phyloP scores from a whole-genome alignment of 2,797 vertebrate genomes.

The Picus viridis region DNA sequence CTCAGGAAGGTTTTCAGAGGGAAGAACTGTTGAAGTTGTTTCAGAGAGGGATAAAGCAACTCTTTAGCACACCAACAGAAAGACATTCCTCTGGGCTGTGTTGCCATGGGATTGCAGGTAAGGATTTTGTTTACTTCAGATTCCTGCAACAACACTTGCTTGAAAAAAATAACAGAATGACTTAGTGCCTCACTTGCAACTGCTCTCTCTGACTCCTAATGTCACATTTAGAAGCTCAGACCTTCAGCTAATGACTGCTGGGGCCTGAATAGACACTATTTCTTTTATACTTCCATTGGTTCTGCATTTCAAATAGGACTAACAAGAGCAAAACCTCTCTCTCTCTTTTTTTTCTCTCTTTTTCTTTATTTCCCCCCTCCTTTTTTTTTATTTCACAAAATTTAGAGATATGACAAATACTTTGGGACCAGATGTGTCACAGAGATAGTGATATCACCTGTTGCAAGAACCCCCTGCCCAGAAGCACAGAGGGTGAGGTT shows the following conservation, averaged over 20 bases:
- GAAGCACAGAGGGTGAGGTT: not conserved
- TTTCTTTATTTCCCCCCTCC: no score
- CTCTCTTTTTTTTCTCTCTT: no score
- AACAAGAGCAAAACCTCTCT: not conserved
- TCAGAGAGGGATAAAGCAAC: not conserved
- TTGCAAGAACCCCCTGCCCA: not conserved
- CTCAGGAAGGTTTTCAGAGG: not conserved
- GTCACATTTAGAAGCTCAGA: not conserved
- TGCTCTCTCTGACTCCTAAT: not conserved
- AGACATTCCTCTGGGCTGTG: not conserved
- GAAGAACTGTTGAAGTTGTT: not conserved
- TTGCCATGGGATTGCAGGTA: conserved; percentile 17
- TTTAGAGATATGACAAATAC: not conserved
- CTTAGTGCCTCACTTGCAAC: not conserved
- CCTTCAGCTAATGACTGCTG: not conserved
- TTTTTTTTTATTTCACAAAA: not conserved
- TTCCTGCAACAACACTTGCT: not conserved
- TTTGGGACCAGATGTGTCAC: not conserved
- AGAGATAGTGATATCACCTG: not conserved
- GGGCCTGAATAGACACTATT: not conserved
- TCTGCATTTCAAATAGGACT: not conserved
- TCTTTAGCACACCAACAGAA: not conserved
- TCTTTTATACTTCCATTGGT: not conserved
- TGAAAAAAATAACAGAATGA: not conserved
- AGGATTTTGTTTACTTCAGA: conserved; percentile 22